These are phyloP conservation scores for Coenonympha arcania DNA, from an alignment of 2,888 invertebrate genomes.

Conservation along the genomic window DNA sequence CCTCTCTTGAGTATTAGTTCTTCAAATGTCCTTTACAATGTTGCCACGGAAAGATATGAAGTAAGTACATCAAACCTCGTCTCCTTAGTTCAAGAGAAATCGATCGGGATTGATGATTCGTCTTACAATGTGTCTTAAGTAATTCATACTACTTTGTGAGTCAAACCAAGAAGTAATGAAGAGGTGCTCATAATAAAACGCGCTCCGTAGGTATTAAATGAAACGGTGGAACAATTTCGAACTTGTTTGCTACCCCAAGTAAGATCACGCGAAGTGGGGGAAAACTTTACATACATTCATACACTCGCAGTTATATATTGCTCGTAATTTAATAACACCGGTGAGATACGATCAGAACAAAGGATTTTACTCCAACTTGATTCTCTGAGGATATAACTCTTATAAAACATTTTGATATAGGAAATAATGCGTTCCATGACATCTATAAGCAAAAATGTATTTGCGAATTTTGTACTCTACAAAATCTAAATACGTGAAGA, in stretches of 20 bases:
- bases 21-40: too few relatives aligned
- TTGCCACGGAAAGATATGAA: too few relatives aligned
- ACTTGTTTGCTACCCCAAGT: slow-evolving; percentile 20
- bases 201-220: slow-evolving; percentile 20
- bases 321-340: slow-evolving; percentile 28
- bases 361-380: neutral
- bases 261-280: slow-evolving; percentile 22
- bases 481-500: too few relatives aligned
- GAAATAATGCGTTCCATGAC: too few relatives aligned
- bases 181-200: slow-evolving; percentile 21
- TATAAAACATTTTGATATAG: neutral
- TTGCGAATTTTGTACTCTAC: too few relatives aligned
- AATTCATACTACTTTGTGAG: slow-evolving; percentile 2
- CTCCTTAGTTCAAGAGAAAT: too few relatives aligned
- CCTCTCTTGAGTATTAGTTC: too few relatives aligned
- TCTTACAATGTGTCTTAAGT: too few relatives aligned
- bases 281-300: slow-evolving; percentile 19
- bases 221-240: slow-evolving; percentile 24
- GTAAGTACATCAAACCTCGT: too few relatives aligned
- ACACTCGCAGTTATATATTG: slow-evolving; percentile 18
- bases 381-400: neutral
- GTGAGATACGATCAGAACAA: neutral
- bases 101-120: neutral
- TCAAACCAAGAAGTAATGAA: slow-evolving; percentile 18
- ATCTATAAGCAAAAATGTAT: too few relatives aligned